phyloP scores from a whole-genome alignment of 1,140 invertebrate genomes.

The Heliconius melpomene region DNA sequence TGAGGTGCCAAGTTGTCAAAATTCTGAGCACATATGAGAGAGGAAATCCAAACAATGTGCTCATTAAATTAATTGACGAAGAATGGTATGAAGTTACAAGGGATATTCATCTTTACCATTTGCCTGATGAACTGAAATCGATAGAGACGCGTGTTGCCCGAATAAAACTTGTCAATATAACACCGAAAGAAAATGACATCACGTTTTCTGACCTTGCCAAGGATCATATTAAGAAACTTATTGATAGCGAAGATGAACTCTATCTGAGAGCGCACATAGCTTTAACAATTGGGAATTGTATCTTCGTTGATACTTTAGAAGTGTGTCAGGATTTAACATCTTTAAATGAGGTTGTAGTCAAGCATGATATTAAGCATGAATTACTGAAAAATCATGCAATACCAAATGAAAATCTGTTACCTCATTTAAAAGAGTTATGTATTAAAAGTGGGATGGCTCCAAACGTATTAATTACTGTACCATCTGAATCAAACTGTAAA shows the following conservation, averaged over 20 bases:
- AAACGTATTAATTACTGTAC: slow-evolving; percentile 18
- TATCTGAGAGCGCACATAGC: slow-evolving; percentile 62
- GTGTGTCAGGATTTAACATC: slow-evolving; percentile 64
- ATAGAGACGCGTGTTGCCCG: slow-evolving; percentile 58
- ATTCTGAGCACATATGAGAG: slow-evolving; percentile 51
- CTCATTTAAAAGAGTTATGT: slow-evolving; percentile 53
- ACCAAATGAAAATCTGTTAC: slow-evolving; percentile 55
- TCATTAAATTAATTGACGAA: slow-evolving; percentile 72
- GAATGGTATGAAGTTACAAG: slow-evolving; percentile 54
- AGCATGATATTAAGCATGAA: slow-evolving; percentile 58
- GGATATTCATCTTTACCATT: slow-evolving; percentile 63
- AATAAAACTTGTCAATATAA: slow-evolving; percentile 66
- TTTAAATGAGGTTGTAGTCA: slow-evolving; percentile 57
- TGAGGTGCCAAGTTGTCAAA: slow-evolving; percentile 69
- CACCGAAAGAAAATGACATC: slow-evolving; percentile 67
- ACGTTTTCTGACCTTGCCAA: slow-evolving; percentile 62
- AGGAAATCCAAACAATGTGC: slow-evolving; percentile 58
- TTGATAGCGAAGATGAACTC: slow-evolving; percentile 54
- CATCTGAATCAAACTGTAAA: background rate
- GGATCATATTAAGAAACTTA: slow-evolving; percentile 54
- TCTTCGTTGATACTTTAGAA: slow-evolving; percentile 69
- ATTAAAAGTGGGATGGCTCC: slow-evolving; percentile 28
- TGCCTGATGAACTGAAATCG: slow-evolving; percentile 66
- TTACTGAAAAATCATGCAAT: slow-evolving; percentile 59
- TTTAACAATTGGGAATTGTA: slow-evolving; percentile 62